Evolutionary conservation across 2,797 vertebrate species (phyloP).

Genomic region (Lateolabrax maculatus): DNA sequence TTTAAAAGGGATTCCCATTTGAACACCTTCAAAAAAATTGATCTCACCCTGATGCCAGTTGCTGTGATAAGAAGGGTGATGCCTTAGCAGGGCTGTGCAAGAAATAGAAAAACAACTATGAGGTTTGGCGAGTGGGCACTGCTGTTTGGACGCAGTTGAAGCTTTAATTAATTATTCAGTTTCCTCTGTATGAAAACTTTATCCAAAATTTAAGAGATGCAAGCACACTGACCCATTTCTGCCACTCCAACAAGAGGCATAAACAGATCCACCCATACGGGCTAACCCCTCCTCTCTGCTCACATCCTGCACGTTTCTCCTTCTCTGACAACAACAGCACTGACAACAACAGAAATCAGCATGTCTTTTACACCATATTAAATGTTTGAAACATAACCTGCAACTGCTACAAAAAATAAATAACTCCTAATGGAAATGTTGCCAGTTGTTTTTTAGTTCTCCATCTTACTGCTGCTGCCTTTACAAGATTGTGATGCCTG

Average conservation of each 20-base stretch:
- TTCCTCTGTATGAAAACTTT: conserved; percentile 50
- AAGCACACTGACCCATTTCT: conserved; percentile 76
- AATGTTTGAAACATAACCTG: not conserved
- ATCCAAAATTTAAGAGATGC: conserved; percentile 62
- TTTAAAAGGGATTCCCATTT: not conserved
- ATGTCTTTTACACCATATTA: not conserved
- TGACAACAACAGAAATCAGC: not conserved
- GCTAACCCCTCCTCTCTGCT: conserved; percentile 8
- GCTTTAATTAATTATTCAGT: conserved; percentile 78
- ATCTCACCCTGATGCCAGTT: not conserved
- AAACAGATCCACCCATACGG: conserved; percentile 21
- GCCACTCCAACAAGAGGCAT: conserved; percentile 51
- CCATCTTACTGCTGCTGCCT: not conserved
- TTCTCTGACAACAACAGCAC: not conserved
- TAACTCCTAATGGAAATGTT: not conserved
- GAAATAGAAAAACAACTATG: conserved; percentile 31
- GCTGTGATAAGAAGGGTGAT: not conserved
- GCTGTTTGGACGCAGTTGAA: conserved; percentile 42
- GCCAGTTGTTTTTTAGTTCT: not conserved
- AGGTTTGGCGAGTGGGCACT: not conserved
- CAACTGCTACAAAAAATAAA: not conserved
- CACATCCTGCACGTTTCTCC: not conserved
- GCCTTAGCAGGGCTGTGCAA: conserved; percentile 2
- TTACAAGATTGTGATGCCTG: not conserved
- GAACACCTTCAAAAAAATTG: not conserved